These are phyloP conservation scores for Rhinichthys klamathensis DNA, from an alignment of 2,113 vertebrate species.

Conservation along the genomic window DNA sequence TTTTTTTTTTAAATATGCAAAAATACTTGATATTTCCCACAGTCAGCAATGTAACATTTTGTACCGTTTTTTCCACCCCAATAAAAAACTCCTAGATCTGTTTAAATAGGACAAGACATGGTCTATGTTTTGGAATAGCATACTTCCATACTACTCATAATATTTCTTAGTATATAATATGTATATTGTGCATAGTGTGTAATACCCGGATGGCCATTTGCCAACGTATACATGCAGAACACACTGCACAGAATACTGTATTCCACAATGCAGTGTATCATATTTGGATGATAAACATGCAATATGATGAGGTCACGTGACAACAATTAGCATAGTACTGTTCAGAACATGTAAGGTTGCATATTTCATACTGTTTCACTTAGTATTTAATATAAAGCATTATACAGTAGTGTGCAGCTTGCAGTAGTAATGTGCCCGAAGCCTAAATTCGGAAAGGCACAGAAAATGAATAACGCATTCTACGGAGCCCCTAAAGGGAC, in stretches of 20 bases:
- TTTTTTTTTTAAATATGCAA: conserved; percentile 59
- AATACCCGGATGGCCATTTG: neutral
- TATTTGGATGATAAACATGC: neutral
- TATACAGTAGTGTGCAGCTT: conserved; percentile 26
- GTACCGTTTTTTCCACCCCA: conserved; percentile 55
- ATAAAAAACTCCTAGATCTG: conserved; percentile 63
- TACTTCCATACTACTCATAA: neutral
- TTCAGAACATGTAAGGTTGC: neutral
- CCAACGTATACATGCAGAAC: neutral
- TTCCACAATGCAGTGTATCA: neutral
- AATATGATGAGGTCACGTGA: neutral
- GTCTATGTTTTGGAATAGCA: neutral
- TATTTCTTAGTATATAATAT: conserved; percentile 7
- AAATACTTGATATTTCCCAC: conserved; percentile 57
- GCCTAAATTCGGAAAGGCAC: no score
- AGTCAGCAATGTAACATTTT: conserved; percentile 45
- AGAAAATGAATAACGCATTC: no score
- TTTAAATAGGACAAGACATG: conserved; percentile 58
- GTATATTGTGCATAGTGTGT: neutral
- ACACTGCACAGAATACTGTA: neutral
- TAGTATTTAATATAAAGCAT: neutral
- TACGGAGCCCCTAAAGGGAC: no score
- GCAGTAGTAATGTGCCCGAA: no score
- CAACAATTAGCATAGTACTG: neutral
- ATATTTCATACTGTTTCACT: conserved; percentile 7